Conservation (phyloP, 2,797 vertebrate species). For the Apodemus agrarius region DNA sequence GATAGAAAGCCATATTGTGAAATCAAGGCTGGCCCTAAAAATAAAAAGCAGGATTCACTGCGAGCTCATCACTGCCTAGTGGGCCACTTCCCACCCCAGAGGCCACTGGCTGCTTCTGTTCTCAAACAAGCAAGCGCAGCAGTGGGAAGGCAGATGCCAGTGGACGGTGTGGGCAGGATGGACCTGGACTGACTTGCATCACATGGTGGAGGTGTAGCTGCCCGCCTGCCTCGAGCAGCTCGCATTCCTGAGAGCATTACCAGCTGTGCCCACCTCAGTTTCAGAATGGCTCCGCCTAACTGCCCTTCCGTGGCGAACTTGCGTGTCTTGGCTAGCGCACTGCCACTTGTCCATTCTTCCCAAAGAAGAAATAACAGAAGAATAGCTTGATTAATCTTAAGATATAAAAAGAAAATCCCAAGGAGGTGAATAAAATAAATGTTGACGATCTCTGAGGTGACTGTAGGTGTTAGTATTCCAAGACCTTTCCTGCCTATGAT, state of each 20-base stretch:
- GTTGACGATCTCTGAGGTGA: conserved; percentile 98
- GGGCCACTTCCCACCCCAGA: neutral
- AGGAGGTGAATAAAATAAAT: conserved; percentile 99
- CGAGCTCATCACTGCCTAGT: neutral
- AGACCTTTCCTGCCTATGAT: conserved; percentile 99
- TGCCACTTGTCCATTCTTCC: conserved; percentile 96
- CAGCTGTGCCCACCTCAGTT: conserved; percentile 86
- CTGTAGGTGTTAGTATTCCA: conserved; percentile 98
- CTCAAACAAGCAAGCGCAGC: neutral
- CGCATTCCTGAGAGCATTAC: neutral
- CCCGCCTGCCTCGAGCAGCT: neutral
- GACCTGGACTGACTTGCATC: neutral
- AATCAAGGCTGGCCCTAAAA: neutral
- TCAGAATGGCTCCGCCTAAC: conserved; percentile 95
- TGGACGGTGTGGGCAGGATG: neutral
- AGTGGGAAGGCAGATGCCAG: neutral
- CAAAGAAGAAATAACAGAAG: conserved; percentile 96
- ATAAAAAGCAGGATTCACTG: neutral
- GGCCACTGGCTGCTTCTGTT: neutral
- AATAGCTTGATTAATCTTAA: conserved; percentile 99
- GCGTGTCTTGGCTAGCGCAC: conserved; percentile 95
- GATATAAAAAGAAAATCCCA: conserved; percentile 99
- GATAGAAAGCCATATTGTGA: neutral
- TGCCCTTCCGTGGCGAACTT: conserved; percentile 96
- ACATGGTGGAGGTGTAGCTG: neutral